These are phyloP conservation scores for Thalassarche chlororhynchos DNA, from an alignment of 2,113 vertebrate genomes.

Conservation along the genomic window DNA sequence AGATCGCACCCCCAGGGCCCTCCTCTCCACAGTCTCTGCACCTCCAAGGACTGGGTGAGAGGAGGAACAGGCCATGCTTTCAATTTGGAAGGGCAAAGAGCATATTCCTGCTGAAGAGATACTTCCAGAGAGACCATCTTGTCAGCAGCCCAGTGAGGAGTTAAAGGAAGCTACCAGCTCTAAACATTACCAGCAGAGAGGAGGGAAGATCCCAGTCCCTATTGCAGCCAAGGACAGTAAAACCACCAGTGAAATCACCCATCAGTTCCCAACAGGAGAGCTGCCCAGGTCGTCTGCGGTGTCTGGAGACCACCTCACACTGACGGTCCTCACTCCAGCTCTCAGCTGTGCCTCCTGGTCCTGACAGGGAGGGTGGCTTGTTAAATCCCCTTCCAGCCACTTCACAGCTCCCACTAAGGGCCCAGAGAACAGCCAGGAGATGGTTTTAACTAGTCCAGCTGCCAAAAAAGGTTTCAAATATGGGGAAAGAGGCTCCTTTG, in stretches of 20 bases:
- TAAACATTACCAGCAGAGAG: rapidly evolving
- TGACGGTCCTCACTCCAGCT: background rate
- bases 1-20: background rate
- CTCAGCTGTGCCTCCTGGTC: background rate
- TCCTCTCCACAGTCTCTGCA: background rate
- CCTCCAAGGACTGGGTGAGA: background rate
- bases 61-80: background rate
- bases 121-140: background rate
- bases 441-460: background rate
- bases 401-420: background rate
- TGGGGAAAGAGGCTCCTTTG: slow-evolving; percentile 22
- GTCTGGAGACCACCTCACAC: background rate
- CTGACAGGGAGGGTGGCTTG: background rate
- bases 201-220: background rate
- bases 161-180: background rate
- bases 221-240: background rate
- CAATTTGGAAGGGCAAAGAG: background rate
- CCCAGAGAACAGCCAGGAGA: background rate
- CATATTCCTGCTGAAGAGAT: background rate
- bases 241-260: background rate
- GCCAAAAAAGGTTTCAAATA: slow-evolving; percentile 52
- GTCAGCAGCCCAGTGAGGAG: background rate
- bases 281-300: rapidly evolving
- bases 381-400: background rate
- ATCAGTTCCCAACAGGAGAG: background rate